These are phyloP conservation scores for Ceryle rudis DNA, from an alignment of 2,797 vertebrate species.

Conservation along the genomic window DNA sequence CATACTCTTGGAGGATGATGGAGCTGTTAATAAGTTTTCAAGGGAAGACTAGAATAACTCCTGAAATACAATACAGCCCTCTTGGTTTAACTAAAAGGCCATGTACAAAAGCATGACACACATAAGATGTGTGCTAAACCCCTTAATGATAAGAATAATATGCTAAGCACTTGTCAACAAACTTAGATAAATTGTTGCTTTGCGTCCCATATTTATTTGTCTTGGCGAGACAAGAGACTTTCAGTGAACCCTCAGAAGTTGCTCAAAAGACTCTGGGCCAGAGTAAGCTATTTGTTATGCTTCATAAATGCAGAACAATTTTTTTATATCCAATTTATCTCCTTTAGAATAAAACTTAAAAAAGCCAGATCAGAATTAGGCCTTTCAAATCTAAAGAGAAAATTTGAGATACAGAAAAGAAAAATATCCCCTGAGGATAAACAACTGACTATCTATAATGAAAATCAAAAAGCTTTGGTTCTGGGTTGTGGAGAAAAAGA, in stretches of 20 bases:
- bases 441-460: slow-evolving; percentile 77
- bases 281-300: not conserved
- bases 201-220: not conserved
- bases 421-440: slow-evolving; percentile 53
- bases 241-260: not conserved
- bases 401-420: slow-evolving; percentile 19
- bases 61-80: not conserved
- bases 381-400: slow-evolving; percentile 23
- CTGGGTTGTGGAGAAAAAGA: slow-evolving; percentile 31
- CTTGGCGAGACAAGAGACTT: not conserved
- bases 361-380: not conserved
- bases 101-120: not conserved
- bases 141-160: not conserved
- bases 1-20: not conserved
- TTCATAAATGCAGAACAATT: not conserved
- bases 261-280: not conserved
- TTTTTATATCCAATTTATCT: not conserved
- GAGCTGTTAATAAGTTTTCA: not conserved
- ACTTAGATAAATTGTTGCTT: not conserved
- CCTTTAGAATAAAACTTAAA: not conserved
- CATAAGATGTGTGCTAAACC: not conserved
- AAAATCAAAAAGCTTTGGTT: slow-evolving; percentile 74
- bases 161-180: not conserved
- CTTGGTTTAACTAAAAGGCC: not conserved
- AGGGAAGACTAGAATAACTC: not conserved